Conservation (phyloP, 2,797 vertebrate genomes). For the Anguilla marmorata region DNA sequence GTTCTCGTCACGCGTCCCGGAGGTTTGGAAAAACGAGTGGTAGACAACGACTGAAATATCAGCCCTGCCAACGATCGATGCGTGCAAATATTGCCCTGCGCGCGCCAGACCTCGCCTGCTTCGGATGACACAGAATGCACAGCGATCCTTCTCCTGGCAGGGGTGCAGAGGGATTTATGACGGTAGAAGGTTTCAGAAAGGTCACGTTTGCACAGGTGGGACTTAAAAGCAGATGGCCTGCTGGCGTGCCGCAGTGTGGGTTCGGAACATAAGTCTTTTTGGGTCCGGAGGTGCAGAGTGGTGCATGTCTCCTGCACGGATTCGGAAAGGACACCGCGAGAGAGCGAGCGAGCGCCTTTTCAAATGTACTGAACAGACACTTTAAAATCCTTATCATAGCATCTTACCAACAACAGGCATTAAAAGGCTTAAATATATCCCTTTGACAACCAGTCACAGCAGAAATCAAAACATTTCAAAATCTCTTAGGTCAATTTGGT, state of each 20-base stretch:
- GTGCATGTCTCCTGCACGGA: not conserved
- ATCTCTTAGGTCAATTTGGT: not conserved
- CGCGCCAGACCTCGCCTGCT: slow-evolving; percentile 4
- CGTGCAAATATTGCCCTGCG: slow-evolving; percentile 9
- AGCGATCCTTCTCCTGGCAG: not conserved
- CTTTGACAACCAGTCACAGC: not conserved
- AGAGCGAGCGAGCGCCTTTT: not conserved
- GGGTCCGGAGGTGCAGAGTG: not conserved
- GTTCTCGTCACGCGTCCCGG: not conserved
- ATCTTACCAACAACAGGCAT: not conserved
- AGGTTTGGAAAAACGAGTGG: not conserved
- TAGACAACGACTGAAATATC: slow-evolving; percentile 3
- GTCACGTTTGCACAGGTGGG: slow-evolving; percentile 3
- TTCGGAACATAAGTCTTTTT: not conserved
- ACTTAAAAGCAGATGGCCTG: not conserved
- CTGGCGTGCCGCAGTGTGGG: not conserved
- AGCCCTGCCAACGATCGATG: slow-evolving; percentile 27
- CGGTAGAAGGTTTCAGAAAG: slow-evolving; percentile 3
- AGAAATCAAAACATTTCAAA: not conserved
- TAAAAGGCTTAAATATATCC: not conserved
- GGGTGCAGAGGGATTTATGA: not conserved
- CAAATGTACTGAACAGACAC: not conserved
- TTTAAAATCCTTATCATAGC: not conserved
- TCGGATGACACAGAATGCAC: not conserved
- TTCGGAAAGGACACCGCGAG: not conserved